Percentiles rank a stretch among this genome's conserved stretches.
phyloP scores from a whole-genome alignment of 2,888 invertebrate species.

The Serripes groenlandicus region DNA sequence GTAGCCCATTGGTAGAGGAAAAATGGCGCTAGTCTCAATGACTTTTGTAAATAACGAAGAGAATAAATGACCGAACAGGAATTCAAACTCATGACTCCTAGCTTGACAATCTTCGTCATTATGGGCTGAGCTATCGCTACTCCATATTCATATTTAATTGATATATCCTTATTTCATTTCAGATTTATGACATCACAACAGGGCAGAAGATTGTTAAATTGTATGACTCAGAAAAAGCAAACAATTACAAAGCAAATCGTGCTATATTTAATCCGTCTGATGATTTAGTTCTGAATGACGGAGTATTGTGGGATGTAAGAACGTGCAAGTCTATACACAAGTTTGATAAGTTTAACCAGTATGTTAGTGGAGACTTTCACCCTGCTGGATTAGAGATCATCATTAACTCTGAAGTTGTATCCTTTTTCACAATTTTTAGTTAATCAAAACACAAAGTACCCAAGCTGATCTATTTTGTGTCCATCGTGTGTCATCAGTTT shows the following conservation, averaged over 20 bases:
- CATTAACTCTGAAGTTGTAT: constrained; percentile 96
- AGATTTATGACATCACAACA: constrained; percentile 95
- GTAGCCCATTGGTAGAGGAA: too few species aligned
- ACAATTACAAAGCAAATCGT: constrained; percentile 96
- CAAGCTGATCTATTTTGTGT: not conserved
- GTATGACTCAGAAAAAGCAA: constrained; percentile 92
- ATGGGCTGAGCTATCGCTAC: too few species aligned
- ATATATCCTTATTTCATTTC: constrained; percentile 77
- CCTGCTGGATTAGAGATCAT: constrained; percentile 98
- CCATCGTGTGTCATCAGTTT: not conserved
- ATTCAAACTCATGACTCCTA: too few species aligned
- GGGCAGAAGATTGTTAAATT: constrained; percentile 92
- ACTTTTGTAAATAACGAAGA: too few species aligned
- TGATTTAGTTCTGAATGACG: constrained; percentile 97
- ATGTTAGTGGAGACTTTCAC: constrained; percentile 97
- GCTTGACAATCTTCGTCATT: too few species aligned
- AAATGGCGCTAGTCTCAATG: too few species aligned
- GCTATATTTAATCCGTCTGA: constrained; percentile 98
- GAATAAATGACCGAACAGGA: too few species aligned
- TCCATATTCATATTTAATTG: too few species aligned
- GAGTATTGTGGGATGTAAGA: constrained; percentile 97
- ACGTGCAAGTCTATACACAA: constrained; percentile 96
- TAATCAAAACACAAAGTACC: not conserved
- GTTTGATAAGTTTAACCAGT: constrained; percentile 98
- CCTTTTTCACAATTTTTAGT: constrained; percentile 73